phyloP scores from a whole-genome alignment of 2,888 invertebrate genomes.

The Rhimphoctona megacephalus region DNA sequence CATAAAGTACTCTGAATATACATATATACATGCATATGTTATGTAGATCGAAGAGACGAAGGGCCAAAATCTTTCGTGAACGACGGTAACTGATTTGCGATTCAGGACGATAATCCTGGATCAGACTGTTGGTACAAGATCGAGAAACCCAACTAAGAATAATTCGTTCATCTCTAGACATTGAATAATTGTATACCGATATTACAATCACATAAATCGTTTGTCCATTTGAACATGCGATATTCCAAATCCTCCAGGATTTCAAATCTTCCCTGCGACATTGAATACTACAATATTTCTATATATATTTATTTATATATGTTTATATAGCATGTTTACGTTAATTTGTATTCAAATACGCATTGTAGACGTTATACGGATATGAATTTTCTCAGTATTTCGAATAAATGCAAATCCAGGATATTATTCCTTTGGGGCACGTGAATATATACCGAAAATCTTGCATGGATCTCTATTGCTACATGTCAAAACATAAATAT shows the following conservation, averaged over 20 bases:
- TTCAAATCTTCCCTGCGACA: background rate
- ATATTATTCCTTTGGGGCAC: constrained; percentile 57
- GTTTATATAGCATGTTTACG: background rate
- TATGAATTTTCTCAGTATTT: constrained; percentile 54
- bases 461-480: constrained; percentile 62
- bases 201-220: constrained; percentile 53
- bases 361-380: background rate
- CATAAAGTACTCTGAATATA: background rate
- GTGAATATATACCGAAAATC: constrained; percentile 55
- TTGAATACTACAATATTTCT: background rate
- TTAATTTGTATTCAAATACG: constrained; percentile 55
- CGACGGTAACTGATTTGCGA: constrained; percentile 64
- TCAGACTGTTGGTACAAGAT: constrained; percentile 70
- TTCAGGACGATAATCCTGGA: constrained; percentile 69
- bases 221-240: constrained; percentile 55
- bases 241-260: constrained; percentile 26
- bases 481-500: constrained; percentile 30
- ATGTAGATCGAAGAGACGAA: constrained; percentile 21
- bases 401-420: constrained; percentile 65
- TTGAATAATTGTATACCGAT: constrained; percentile 23
- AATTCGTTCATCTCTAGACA: constrained; percentile 61
- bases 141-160: constrained; percentile 66
- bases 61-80: constrained; percentile 42
- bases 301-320: background rate
- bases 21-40: background rate